Percentiles rank a stretch among this genome's conserved stretches.
Conservation (phyloP, 2,888 invertebrate species). For the Acrobasis suavella region DNA sequence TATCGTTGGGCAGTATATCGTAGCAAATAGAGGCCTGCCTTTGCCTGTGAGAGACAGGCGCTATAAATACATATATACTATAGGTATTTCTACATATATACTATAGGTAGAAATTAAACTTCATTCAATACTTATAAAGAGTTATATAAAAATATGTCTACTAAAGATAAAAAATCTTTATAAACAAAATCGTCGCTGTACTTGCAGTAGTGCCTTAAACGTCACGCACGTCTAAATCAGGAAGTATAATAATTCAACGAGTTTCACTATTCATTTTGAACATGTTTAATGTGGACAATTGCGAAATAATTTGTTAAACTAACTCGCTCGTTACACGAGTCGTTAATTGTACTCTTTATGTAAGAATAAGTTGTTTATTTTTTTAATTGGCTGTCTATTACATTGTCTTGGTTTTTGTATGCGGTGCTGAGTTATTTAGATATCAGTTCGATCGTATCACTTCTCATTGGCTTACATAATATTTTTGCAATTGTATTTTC, state of each 20-base stretch:
- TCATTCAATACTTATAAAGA: too few species aligned
- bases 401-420: conserved; percentile 20
- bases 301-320: conserved; percentile 19
- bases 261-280: conserved; percentile 13
- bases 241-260: conserved; percentile 34
- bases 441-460: conserved; percentile 50
- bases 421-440: conserved; percentile 7
- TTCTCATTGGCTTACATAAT: conserved; percentile 66
- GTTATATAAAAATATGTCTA: too few species aligned
- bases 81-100: too few species aligned
- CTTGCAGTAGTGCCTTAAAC: too few species aligned
- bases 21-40: too few species aligned
- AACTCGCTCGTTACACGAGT: conserved; percentile 10
- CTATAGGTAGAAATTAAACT: too few species aligned
- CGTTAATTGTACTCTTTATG: conserved; percentile 16
- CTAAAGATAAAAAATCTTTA: too few species aligned
- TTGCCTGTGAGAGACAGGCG: too few species aligned
- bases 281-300: conserved; percentile 20
- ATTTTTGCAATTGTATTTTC: conserved; percentile 68
- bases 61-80: too few species aligned
- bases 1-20: too few species aligned
- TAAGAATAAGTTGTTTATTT: conserved; percentile 18
- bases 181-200: too few species aligned
- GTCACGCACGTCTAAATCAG: conserved; percentile 33
- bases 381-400: conserved; percentile 16